A percentile compares a stretch with the other conserved stretches of the same genome.
Evolutionary conservation across 1,140 invertebrate genomes (phyloP).

Genomic region (Araneus ventricosus): DNA sequence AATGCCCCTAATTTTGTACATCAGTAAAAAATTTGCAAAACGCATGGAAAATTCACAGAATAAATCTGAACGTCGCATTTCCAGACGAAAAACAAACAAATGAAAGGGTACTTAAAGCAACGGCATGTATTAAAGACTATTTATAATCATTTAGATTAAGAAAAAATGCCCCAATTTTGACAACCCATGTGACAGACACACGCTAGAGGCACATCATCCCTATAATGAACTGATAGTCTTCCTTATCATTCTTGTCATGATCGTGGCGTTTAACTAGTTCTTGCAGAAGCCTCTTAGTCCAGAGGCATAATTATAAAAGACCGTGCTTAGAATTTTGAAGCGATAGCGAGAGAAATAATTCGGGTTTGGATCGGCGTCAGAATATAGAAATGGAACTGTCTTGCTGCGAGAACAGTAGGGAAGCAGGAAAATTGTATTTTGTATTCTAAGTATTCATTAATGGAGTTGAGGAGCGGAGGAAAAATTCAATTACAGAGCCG

Average conservation of each 20-base stretch:
- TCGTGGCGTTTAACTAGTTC: neutral
- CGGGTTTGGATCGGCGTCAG: neutral
- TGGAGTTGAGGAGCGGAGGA: neutral
- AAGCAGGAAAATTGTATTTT: neutral
- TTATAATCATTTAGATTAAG: neutral
- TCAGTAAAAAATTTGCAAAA: too few species aligned
- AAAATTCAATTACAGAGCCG: constrained; percentile 8
- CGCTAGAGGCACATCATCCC: neutral
- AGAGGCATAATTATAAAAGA: neutral
- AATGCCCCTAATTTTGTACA: too few species aligned
- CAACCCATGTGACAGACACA: neutral
- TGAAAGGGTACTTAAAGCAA: neutral
- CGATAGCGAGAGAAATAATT: neutral
- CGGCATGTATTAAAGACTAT: neutral
- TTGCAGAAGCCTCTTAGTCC: neutral
- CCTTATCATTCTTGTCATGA: constrained; percentile 24
- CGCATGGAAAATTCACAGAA: too few species aligned
- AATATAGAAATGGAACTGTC: neutral
- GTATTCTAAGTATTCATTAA: neutral
- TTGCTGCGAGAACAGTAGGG: neutral
- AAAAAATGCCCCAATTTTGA: neutral
- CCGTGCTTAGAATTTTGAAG: constrained; percentile 4
- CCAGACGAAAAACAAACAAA: neutral
- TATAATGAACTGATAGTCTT: neutral
- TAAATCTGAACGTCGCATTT: too few species aligned